Evolutionary conservation across 2,113 vertebrate genomes (phyloP).

Genomic region (Corythornis cristatus): DNA sequence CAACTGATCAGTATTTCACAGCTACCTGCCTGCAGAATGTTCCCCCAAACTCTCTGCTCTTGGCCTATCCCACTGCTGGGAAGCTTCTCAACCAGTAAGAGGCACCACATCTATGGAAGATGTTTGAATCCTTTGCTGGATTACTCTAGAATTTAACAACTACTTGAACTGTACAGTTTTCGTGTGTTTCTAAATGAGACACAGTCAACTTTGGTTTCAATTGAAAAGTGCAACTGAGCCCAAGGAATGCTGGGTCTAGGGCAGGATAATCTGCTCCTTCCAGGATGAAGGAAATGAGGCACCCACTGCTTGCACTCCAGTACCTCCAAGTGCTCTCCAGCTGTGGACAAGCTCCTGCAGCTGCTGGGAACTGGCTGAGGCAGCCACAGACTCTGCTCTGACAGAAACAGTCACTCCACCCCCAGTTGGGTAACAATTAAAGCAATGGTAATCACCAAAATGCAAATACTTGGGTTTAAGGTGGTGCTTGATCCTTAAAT

Average conservation of each 20-base stretch:
- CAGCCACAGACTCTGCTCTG: not conserved
- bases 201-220: not conserved
- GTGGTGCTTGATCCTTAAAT: not conserved
- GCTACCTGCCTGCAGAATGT: not conserved
- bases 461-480: not conserved
- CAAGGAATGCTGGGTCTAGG: not conserved
- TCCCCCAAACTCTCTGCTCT: not conserved
- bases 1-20: not conserved
- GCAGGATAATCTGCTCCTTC: not conserved
- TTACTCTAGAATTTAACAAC: not conserved
- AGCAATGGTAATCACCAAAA: not conserved
- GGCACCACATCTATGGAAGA: not conserved
- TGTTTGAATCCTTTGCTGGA: not conserved
- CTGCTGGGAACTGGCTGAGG: not conserved
- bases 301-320: not conserved
- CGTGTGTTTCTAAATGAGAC: too few species aligned
- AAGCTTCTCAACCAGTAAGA: not conserved
- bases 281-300: not conserved
- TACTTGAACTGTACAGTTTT: not conserved
- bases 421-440: not conserved
- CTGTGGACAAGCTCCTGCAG: not conserved
- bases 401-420: not conserved
- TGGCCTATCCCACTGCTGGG: not conserved
- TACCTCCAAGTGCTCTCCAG: not conserved
- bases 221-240: not conserved